Percentiles rank a stretch among this genome's conserved stretches.
These are phyloP conservation scores for Pomatorhinus ruficollis DNA, from an alignment of 2,113 vertebrate genomes.

Conservation along the genomic window DNA sequence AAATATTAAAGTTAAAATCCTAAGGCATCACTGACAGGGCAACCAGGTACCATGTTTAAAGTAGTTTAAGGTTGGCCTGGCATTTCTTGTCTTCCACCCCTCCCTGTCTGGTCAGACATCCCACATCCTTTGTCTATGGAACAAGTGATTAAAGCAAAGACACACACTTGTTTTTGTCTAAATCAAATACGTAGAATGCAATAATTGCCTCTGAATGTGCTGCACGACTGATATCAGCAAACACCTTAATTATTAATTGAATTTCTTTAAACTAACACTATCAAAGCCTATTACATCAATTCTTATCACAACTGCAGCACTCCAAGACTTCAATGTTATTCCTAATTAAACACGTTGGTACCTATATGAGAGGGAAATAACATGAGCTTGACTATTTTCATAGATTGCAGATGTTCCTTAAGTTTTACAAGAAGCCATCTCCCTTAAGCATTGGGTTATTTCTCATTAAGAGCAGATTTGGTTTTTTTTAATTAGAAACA, in stretches of 20 bases:
- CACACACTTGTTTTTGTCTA: background rate
- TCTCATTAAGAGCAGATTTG: background rate
- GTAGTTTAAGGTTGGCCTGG: background rate
- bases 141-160: background rate
- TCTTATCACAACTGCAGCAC: slow-evolving; percentile 36
- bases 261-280: slow-evolving; percentile 42
- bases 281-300: slow-evolving; percentile 45
- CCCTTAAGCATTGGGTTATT: background rate
- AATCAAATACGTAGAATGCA: background rate
- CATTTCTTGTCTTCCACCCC: background rate
- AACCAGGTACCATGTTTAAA: background rate
- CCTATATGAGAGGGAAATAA: background rate
- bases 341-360: slow-evolving; percentile 50
- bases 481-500: background rate
- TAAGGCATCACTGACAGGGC: background rate
- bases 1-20: background rate
- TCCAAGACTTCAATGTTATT: slow-evolving; percentile 10
- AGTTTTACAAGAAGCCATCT: background rate
- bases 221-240: slow-evolving; percentile 11
- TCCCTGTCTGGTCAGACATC: background rate
- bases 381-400: background rate
- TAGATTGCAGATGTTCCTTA: background rate
- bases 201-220: slow-evolving; percentile 20
- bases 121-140: background rate
- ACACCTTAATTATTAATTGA: slow-evolving; percentile 55